phyloP scores from a whole-genome alignment of 1,140 invertebrate species.

The Orchestia grillus region DNA sequence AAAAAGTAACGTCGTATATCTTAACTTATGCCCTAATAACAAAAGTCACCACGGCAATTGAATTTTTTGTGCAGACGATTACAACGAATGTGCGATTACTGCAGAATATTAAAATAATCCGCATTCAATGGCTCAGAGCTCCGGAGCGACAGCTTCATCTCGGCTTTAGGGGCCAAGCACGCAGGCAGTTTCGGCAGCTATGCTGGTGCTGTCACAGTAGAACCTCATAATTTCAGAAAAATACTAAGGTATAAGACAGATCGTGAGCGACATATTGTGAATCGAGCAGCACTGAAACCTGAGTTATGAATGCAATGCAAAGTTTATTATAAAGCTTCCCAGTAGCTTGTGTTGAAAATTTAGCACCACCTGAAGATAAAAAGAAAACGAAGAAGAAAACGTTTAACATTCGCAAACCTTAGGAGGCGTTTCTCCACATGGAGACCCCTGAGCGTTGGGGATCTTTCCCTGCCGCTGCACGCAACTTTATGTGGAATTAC shows the following conservation, averaged over 20 bases:
- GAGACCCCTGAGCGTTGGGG: neutral
- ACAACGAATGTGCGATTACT: too few species aligned
- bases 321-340: neutral
- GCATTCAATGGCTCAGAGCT: too few species aligned
- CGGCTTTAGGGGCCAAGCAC: too few species aligned
- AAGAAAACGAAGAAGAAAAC: neutral
- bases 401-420: neutral
- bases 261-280: neutral
- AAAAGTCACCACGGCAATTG: too few species aligned
- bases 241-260: neutral
- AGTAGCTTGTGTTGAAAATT: neutral
- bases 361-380: neutral
- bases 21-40: too few species aligned
- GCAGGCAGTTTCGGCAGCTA: too few species aligned
- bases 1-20: too few species aligned
- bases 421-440: neutral
- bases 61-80: too few species aligned
- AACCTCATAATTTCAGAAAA: too few species aligned
- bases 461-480: neutral
- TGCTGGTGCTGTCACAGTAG: too few species aligned
- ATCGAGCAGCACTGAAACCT: neutral
- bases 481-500: constrained; percentile 10
- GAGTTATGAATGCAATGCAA: neutral
- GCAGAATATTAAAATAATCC: too few species aligned
- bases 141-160: too few species aligned